Evolutionary conservation across 2,113 vertebrate genomes (phyloP), one percentile per base, ranked within the genome.

Genomic region (Brachyhypopomus occidentalis): DNA sequence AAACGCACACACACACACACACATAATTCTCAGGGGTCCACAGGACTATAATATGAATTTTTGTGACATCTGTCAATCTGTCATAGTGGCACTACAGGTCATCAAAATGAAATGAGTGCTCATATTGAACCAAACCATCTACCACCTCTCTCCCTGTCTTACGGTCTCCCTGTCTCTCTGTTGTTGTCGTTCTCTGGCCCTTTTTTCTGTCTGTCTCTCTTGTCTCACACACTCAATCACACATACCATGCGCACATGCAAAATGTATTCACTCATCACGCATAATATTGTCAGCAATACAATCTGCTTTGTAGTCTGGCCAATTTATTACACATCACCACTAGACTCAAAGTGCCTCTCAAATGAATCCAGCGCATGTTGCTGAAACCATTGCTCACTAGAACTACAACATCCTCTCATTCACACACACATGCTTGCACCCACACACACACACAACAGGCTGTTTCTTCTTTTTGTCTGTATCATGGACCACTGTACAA

Each of bases 391-490:
- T 52, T 52, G 45, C 45, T 52, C 19, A 66, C 45, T 63, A 19
- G 48, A 27, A n/a, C 17, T 27, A 58, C 1, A 75, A 23, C 23
- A 62, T 70, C 16, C 11, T 7, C 34, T 20, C 64, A 60, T 5
- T 36, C 14, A 71, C 6, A 20, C 55, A 60, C 69, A 34, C 9
- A 9, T 19, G 60, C 66, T 72, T 67, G 20, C 12, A 41, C 52
- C 58, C 22, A 79, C 48, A 67, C n/a, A 79, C 66, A 79, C 67
- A 73, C 41, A 45, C 41, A 45, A 6, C 9, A 45, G 6, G 12
- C 17, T 72, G 58, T 38, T 36, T 34, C 73, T 20, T 52, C 8
- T 72, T 12, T 52, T 17, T 22, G 58, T 9, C 76, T 38, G 45
- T 14, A 14, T 52, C 20, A 0, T 20, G 19, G 20, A 72, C 25